Evolutionary conservation across 2,113 vertebrate species (phyloP).

Genomic region (Ginglymostoma cirratum): DNA sequence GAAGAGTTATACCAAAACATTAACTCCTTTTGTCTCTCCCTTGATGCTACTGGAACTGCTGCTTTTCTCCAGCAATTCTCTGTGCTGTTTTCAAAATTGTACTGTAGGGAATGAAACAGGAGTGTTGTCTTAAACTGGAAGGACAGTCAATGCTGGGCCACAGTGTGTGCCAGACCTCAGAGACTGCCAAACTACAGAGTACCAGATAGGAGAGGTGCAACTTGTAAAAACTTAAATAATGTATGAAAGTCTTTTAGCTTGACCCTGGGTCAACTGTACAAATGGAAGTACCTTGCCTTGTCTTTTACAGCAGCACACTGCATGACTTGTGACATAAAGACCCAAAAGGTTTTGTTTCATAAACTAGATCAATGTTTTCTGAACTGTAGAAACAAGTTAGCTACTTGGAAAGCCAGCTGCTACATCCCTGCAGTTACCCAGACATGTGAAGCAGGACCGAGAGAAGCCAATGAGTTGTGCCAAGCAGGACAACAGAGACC

Average conservation of each 20-base stretch:
- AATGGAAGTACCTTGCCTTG: neutral
- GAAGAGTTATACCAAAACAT: too few species aligned
- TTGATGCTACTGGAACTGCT: too few species aligned
- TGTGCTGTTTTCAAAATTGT: too few species aligned
- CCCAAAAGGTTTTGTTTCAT: neutral
- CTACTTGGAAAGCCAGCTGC: neutral
- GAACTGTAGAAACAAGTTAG: neutral
- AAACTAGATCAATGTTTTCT: neutral
- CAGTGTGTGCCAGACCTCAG: too few species aligned
- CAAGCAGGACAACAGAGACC: neutral
- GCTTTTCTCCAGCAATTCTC: too few species aligned
- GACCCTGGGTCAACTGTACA: neutral
- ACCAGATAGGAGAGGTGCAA: too few species aligned
- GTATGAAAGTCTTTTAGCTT: neutral
- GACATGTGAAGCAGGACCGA: neutral
- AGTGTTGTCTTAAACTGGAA: too few species aligned
- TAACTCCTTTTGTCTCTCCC: too few species aligned
- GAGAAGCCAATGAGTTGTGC: neutral
- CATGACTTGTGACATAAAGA: neutral
- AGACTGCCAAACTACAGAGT: too few species aligned
- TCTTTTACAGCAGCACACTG: neutral
- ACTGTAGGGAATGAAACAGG: too few species aligned
- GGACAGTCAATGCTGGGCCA: too few species aligned
- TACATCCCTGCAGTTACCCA: neutral
- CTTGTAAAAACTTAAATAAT: neutral